phyloP scores from a whole-genome alignment of 1,140 invertebrate genomes.

The Latrodectus geometricus region DNA sequence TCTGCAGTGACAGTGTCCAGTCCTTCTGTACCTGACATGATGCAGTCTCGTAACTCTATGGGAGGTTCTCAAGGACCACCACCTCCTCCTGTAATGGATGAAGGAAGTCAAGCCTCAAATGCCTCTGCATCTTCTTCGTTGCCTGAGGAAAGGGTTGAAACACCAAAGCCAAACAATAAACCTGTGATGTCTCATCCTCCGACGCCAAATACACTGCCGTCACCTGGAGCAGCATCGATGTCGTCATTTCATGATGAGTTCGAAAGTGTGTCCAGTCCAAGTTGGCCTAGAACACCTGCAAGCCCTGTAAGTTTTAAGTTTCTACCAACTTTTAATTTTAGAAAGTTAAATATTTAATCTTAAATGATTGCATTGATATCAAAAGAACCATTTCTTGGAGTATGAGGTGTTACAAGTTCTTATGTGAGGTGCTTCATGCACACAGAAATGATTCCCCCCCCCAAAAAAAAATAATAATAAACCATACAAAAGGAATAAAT shows the following conservation, averaged over 20 bases:
- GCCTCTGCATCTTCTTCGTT: conserved; percentile 64
- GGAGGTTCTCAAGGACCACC: conserved; percentile 57
- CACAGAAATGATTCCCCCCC: too few species aligned
- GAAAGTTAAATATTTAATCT: too few species aligned
- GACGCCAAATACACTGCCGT: conserved; percentile 79
- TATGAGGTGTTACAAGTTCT: neutral
- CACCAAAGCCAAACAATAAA: conserved; percentile 52
- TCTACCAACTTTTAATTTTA: too few species aligned
- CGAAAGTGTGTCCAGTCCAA: conserved; percentile 84
- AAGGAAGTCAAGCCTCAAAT: conserved; percentile 65
- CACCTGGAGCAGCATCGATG: conserved; percentile 82
- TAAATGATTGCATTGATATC: too few species aligned
- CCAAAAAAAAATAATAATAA: too few species aligned
- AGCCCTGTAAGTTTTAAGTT: conserved; percentile 80
- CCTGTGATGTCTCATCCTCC: conserved; percentile 73
- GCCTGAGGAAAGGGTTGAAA: conserved; percentile 63
- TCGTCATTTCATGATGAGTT: conserved; percentile 89
- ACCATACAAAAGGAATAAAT: too few species aligned
- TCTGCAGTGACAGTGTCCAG: conserved; percentile 49
- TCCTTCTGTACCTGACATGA: conserved; percentile 52
- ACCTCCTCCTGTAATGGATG: conserved; percentile 65
- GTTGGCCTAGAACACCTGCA: conserved; percentile 82
- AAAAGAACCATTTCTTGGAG: neutral
- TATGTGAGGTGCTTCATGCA: neutral
- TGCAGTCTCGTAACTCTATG: conserved; percentile 62